Evolutionary conservation across 1,140 invertebrate genomes (phyloP).

Genomic region (Andricus grossulariae): DNA sequence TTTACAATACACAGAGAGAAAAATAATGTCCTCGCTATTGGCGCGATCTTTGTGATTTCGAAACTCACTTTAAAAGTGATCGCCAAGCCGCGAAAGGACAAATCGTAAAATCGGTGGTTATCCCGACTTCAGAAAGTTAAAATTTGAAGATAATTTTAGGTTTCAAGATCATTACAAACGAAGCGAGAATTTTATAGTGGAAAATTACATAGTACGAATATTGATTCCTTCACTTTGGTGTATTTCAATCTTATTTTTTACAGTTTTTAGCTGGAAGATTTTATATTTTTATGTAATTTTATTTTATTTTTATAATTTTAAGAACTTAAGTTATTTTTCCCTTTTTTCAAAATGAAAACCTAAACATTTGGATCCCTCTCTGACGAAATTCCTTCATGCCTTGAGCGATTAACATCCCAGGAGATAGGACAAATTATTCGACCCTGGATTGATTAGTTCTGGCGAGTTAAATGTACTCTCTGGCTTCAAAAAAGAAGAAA

Average conservation of each 20-base stretch:
- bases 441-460: not conserved
- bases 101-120: slow-evolving; percentile 14
- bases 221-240: too few relatives aligned
- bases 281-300: too few relatives aligned
- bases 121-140: not conserved
- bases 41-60: not conserved
- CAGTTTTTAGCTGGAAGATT: too few relatives aligned
- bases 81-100: not conserved
- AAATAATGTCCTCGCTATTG: not conserved
- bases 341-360: not conserved
- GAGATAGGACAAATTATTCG: not conserved
- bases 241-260: too few relatives aligned
- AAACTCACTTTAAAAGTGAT: not conserved
- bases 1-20: not conserved
- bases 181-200: not conserved
- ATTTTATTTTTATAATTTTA: too few relatives aligned
- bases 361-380: not conserved
- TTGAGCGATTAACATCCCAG: not conserved
- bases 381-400: slow-evolving; percentile 3
- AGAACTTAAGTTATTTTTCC: too few relatives aligned
- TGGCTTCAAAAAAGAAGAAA: not conserved
- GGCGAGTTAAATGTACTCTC: not conserved
- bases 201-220: not conserved
- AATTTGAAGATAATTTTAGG: not conserved
- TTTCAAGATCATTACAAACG: not conserved